Evolutionary conservation across 2,797 vertebrate species (phyloP), one percentile per base, ranked within the genome.

Genomic region (Chloroceryle amazona): DNA sequence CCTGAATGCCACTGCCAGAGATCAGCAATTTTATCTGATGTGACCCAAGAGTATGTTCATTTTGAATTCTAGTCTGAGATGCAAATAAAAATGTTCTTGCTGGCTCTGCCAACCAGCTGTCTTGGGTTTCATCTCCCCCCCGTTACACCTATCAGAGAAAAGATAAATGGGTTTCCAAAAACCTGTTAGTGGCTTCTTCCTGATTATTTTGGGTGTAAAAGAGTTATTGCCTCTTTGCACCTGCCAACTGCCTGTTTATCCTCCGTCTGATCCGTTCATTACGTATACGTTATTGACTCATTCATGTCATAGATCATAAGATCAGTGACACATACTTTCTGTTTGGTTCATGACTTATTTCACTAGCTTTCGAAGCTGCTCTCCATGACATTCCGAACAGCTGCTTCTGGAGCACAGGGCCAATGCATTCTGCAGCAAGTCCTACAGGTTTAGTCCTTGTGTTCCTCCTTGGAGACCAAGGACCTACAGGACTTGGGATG

Each of bases 1-100:
- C 74, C 71, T 90, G 61, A 95, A 96, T 93, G 83, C 74, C 86
- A 93, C 47, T 89, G 90, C 14, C 71, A 90, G 44, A 19, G 66
- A 91, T 85, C 37, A 57, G 81, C 28, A 93, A 65, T 87, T 93
- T 81, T 78, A 70, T 60, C 25, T 62, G 60, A 80, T 58, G 19
- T 37, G 42, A 80, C 74, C 55, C 60, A 86, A 76, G 86, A 62
- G 67, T 33, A 90, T 49, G 57, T 33, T 87, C 44, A 73, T 70
- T 93, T 73, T 76, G 31, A 93, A 85, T 93, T 92, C 76, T n/a
- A 79, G 28, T 62, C 66, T 75, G 83, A 85, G 60, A 71, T 65
- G 54, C 61, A 90, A 90, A 90, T 39, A 55, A 15, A 66, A 33
- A 85, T 35, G 28, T 42, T 58, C 84, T 73, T 76, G 7, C 61